Conservation (phyloP, 2,797 vertebrate species). For the Ptychadena robeensis region DNA sequence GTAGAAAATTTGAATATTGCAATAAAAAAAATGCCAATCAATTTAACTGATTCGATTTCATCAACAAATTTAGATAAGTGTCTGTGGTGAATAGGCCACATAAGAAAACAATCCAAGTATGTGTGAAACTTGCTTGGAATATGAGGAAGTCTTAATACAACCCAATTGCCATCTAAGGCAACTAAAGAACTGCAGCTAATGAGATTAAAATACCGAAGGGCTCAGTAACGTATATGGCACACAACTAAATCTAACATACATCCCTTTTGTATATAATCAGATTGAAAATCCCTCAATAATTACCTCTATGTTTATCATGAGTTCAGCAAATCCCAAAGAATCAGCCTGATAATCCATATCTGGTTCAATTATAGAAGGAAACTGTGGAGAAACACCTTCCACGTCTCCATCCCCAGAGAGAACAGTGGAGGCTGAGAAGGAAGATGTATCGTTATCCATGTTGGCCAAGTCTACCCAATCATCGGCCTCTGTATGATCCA, state of each 20-base stretch:
- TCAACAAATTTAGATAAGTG: too few species aligned
- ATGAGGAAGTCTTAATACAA: too few species aligned
- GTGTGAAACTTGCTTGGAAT: too few species aligned
- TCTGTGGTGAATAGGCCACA: too few species aligned
- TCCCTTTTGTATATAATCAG: neutral
- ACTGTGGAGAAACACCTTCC: slow-evolving; percentile 79
- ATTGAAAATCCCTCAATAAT: neutral
- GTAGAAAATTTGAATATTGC: too few species aligned
- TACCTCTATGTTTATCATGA: slow-evolving; percentile 74
- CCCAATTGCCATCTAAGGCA: too few species aligned
- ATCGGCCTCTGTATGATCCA: slow-evolving; percentile 71
- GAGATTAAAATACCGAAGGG: too few species aligned
- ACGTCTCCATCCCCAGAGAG: slow-evolving; percentile 93
- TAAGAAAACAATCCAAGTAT: too few species aligned
- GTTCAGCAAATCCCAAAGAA: slow-evolving; percentile 82
- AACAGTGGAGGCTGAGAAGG: slow-evolving; percentile 87
- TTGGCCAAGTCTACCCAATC: slow-evolving; percentile 74
- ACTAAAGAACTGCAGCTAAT: too few species aligned
- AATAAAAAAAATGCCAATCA: too few species aligned
- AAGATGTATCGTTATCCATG: slow-evolving; percentile 82
- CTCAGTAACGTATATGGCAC: neutral
- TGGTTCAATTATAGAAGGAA: slow-evolving; percentile 80
- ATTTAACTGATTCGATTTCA: too few species aligned
- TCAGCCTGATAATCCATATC: slow-evolving; percentile 91
- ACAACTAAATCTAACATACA: too few species aligned